These are phyloP conservation scores for Lysandra bellargus DNA, from an alignment of 2,888 invertebrate genomes.

Conservation along the genomic window DNA sequence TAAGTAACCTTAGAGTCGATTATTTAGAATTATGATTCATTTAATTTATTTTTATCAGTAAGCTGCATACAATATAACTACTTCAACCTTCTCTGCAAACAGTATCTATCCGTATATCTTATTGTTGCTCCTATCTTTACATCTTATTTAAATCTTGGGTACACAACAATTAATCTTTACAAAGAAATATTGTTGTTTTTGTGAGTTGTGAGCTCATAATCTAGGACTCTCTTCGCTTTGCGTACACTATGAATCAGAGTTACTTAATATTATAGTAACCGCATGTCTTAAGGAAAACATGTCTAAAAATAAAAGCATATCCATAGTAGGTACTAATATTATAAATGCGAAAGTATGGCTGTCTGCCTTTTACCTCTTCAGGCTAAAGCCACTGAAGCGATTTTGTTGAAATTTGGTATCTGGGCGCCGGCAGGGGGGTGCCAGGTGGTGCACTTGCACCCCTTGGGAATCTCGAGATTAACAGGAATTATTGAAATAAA, in stretches of 20 bases:
- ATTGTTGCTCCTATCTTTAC: constrained; percentile 38
- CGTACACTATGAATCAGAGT: not conserved
- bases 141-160: constrained; percentile 41
- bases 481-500: too few relatives aligned
- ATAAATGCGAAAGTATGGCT: not conserved
- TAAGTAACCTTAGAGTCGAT: not conserved
- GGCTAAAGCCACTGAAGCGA: too few relatives aligned
- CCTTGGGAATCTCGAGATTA: too few relatives aligned
- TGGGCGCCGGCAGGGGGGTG: too few relatives aligned
- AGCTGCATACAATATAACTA: constrained; percentile 35
- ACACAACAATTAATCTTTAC: constrained; percentile 37
- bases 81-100: constrained; percentile 36
- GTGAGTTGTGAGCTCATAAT: not conserved
- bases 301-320: not conserved
- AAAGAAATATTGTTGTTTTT: constrained; percentile 34
- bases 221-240: not conserved
- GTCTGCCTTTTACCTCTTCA: not conserved
- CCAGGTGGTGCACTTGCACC: too few relatives aligned
- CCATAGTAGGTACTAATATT: not conserved
- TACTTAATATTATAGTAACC: constrained; percentile 1
- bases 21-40: constrained; percentile 15
- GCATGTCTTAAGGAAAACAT: not conserved
- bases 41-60: constrained; percentile 11
- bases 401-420: too few relatives aligned
- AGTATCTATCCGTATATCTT: constrained; percentile 34